A percentile compares a stretch with the other conserved stretches of the same genome.
These are phyloP conservation scores for Rhinoraja longicauda DNA, from an alignment of 2,797 vertebrate genomes.

Conservation along the genomic window DNA sequence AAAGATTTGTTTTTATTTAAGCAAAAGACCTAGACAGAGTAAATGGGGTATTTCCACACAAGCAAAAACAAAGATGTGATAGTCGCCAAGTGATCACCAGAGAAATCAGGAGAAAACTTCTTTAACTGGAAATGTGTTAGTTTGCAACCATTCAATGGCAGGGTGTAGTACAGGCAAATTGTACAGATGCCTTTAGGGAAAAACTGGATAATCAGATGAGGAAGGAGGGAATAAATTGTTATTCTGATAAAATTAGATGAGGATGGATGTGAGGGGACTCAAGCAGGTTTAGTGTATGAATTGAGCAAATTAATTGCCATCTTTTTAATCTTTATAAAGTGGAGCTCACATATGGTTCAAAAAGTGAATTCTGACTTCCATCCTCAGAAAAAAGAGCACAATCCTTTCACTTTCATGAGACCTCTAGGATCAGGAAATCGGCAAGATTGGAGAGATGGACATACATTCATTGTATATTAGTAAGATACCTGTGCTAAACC, in stretches of 20 bases:
- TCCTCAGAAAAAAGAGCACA: not conserved
- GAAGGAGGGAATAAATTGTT: not conserved
- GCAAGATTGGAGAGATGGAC: not conserved
- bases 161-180: not conserved
- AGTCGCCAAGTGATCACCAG: not conserved
- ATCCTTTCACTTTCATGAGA: not conserved
- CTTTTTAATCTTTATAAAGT: not conserved
- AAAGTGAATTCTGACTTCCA: not conserved
- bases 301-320: not conserved
- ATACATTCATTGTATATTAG: too few relatives aligned
- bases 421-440: not conserved
- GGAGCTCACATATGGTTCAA: not conserved
- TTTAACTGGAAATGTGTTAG: not conserved
- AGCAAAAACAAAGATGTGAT: not conserved
- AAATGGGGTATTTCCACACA: not conserved
- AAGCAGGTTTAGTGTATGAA: not conserved
- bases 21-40: too few relatives aligned
- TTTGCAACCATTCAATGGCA: not conserved
- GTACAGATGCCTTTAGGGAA: too few relatives aligned
- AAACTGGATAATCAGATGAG: not conserved
- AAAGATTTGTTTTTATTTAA: too few relatives aligned
- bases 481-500: too few relatives aligned
- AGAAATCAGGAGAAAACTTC: not conserved
- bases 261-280: not conserved
- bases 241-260: not conserved